These are phyloP conservation scores for Gymnorhina tibicen DNA, from an alignment of 2,113 vertebrate species.

Conservation along the genomic window DNA sequence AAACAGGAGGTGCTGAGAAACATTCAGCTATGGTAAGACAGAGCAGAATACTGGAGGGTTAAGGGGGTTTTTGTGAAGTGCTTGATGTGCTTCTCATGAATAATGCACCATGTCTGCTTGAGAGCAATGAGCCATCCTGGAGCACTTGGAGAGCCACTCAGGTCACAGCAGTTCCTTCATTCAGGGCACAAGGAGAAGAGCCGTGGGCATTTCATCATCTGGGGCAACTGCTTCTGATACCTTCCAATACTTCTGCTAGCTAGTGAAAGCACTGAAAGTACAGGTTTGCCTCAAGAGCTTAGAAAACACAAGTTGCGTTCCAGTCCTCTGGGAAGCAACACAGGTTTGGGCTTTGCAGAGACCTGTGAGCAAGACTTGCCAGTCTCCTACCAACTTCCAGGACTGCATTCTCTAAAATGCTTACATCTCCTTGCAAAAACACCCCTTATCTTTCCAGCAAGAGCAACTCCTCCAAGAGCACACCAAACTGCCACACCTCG, in stretches of 20 bases:
- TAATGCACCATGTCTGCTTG: background rate
- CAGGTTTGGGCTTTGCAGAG: background rate
- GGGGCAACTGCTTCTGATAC: background rate
- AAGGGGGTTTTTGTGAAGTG: background rate
- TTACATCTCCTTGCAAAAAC: background rate
- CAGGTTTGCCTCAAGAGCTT: fast-evolving
- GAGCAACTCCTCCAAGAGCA: background rate
- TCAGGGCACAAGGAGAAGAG: background rate
- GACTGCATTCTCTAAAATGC: fast-evolving
- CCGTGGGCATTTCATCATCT: background rate
- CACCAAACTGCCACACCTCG: fast-evolving
- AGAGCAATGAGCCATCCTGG: background rate
- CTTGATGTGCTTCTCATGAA: background rate
- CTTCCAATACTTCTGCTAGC: background rate
- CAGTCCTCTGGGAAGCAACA: background rate
- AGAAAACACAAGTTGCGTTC: background rate
- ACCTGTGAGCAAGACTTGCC: background rate
- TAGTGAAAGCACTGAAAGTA: background rate
- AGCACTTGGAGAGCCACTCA: background rate
- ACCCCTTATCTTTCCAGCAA: background rate
- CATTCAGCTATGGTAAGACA: background rate
- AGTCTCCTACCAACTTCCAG: background rate
- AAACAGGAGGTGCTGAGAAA: background rate
- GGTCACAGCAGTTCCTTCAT: background rate
- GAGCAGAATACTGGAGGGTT: background rate